Evolutionary conservation across 2,113 vertebrate species (phyloP).

Genomic region (Ictalurus furcatus): DNA sequence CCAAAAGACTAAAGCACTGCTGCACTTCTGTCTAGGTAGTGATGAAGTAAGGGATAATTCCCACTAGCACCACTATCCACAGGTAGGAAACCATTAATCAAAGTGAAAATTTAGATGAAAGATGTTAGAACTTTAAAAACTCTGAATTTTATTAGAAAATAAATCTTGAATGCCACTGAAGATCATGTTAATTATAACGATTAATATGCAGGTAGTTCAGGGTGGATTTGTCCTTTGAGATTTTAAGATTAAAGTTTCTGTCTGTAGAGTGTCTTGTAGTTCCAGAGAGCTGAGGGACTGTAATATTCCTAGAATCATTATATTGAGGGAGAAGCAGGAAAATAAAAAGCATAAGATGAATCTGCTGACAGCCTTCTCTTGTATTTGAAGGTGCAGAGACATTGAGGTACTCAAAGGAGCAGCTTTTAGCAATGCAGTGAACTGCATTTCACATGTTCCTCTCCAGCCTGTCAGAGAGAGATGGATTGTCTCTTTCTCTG

Average conservation of each 20-base stretch:
- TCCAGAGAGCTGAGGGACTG: conserved; percentile 8
- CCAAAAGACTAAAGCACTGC: background rate
- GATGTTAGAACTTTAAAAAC: background rate
- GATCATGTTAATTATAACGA: background rate
- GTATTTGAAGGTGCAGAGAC: conserved; percentile 27
- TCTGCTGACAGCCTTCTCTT: conserved; percentile 30
- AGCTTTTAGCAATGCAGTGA: conserved; percentile 12
- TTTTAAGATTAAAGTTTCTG: background rate
- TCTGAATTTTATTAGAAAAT: background rate
- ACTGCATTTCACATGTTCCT: conserved; percentile 11
- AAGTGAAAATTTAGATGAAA: background rate
- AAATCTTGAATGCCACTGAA: background rate
- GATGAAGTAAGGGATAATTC: background rate
- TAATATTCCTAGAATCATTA: conserved; percentile 29
- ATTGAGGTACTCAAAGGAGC: background rate
- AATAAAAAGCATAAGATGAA: conserved; percentile 24
- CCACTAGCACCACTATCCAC: background rate
- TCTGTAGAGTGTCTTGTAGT: background rate
- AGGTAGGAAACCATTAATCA: background rate
- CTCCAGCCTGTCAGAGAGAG: conserved; percentile 28
- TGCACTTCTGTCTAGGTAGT: too few species aligned
- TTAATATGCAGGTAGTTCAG: background rate
- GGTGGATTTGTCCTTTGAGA: background rate
- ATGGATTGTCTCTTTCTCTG: background rate
- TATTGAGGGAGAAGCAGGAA: background rate